Evolutionary conservation across 2,888 invertebrate genomes (phyloP).

Genomic region (Chloroclysta siterata): DNA sequence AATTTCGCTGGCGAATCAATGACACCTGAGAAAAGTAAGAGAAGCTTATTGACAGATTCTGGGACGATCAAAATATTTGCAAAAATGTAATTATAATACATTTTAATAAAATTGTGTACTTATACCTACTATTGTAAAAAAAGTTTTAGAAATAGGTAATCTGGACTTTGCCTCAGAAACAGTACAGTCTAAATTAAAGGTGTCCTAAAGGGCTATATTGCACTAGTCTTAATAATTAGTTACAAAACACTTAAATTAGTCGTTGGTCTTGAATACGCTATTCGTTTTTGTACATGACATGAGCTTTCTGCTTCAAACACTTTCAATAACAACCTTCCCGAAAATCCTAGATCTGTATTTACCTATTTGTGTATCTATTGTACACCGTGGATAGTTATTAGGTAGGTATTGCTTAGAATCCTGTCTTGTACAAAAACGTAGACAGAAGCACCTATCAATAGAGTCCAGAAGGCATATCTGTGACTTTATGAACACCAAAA

Average conservation of each 20-base stretch:
- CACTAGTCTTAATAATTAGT: conserved; percentile 75
- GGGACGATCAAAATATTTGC: neutral
- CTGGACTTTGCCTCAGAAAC: conserved; percentile 28
- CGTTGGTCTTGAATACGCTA: conserved; percentile 75
- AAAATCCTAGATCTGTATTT: neutral
- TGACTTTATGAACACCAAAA: conserved; percentile 86
- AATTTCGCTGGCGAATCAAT: conserved; percentile 39
- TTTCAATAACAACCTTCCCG: neutral
- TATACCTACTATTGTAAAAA: no score
- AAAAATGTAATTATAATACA: no score
- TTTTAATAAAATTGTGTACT: no score
- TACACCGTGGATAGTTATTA: neutral
- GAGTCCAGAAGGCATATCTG: conserved; percentile 90
- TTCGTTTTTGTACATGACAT: conserved; percentile 37
- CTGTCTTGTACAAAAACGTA: conserved; percentile 20
- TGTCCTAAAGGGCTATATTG: conserved; percentile 70
- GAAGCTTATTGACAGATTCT: conserved; percentile 32
- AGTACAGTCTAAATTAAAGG: conserved; percentile 33
- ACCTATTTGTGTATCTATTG: neutral
- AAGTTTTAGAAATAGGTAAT: no score
- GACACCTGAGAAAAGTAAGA: conserved; percentile 41
- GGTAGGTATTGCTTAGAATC: neutral
- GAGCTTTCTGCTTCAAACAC: conserved; percentile 1
- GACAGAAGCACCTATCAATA: conserved; percentile 75
- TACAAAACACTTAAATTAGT: conserved; percentile 78